Conservation (phyloP, 2,888 invertebrate species). For the Drosophila fulvimacula region DNA sequence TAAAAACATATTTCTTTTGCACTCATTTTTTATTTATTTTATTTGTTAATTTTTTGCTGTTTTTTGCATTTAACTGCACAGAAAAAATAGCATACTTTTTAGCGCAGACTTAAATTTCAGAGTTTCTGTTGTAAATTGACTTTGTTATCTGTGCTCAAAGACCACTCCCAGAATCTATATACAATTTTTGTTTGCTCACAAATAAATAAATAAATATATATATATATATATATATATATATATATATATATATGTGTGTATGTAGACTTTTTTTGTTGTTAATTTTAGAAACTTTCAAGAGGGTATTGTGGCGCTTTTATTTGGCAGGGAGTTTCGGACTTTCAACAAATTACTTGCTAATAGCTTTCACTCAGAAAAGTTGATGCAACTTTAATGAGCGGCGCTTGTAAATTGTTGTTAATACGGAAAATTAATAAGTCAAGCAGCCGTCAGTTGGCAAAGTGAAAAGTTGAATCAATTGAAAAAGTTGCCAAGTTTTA, state of each 20-base stretch:
- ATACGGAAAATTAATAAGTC: constrained; percentile 74
- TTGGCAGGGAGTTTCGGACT: constrained; percentile 33
- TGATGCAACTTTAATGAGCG: constrained; percentile 70
- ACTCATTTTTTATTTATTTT: no score
- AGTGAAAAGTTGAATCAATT: constrained; percentile 63
- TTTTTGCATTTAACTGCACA: neutral
- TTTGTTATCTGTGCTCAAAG: constrained; percentile 2
- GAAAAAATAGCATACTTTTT: constrained; percentile 4
- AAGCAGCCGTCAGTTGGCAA: constrained; percentile 57
- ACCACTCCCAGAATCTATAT: neutral
- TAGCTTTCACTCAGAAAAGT: constrained; percentile 47
- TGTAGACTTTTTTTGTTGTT: neutral
- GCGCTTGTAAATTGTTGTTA: constrained; percentile 60
- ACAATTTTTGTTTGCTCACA: constrained; percentile 1
- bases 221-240: neutral
- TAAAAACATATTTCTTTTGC: neutral
- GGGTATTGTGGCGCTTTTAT: constrained; percentile 39
- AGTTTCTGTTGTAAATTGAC: neutral
- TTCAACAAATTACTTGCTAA: constrained; percentile 56
- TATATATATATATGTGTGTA: neutral
- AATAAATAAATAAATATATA: no score
- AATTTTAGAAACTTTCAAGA: constrained; percentile 61
- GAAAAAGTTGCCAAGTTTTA: constrained; percentile 40
- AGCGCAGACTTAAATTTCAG: neutral
- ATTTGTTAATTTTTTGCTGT: no score